phyloP scores from a whole-genome alignment of 2,113 vertebrate species.

The Nesoenas mayeri region DNA sequence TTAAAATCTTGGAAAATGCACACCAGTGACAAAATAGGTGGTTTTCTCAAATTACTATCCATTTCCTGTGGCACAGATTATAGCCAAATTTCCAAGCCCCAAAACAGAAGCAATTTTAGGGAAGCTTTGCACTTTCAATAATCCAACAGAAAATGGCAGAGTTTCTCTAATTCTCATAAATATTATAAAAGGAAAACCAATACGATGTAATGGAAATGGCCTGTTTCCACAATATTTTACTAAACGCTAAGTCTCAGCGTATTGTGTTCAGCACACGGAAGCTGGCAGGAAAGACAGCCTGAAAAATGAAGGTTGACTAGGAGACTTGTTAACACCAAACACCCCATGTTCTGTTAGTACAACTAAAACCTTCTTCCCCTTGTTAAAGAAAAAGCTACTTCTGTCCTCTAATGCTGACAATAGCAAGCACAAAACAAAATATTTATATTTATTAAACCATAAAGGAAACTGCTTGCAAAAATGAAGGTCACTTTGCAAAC shows the following conservation, averaged over 20 bases:
- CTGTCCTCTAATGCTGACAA: neutral
- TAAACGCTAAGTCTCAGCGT: neutral
- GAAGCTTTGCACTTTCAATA: neutral
- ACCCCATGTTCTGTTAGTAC: neutral
- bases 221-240: neutral
- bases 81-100: neutral
- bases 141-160: neutral
- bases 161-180: neutral
- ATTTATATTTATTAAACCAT: neutral
- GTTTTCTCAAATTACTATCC: neutral
- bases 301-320: neutral
- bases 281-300: neutral
- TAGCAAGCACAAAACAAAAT: neutral
- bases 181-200: neutral
- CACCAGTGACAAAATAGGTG: neutral
- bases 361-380: neutral
- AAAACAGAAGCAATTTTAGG: neutral
- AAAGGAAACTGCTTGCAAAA: neutral
- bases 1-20: neutral
- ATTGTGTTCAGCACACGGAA: neutral
- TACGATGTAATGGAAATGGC: neutral
- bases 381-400: neutral
- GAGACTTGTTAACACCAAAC: neutral
- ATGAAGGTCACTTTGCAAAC: neutral
- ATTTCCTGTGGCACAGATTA: neutral